A percentile compares a stretch with the other conserved stretches of the same genome.
Conservation (phyloP, 2,797 vertebrate genomes). For the Podarcis lilfordi region DNA sequence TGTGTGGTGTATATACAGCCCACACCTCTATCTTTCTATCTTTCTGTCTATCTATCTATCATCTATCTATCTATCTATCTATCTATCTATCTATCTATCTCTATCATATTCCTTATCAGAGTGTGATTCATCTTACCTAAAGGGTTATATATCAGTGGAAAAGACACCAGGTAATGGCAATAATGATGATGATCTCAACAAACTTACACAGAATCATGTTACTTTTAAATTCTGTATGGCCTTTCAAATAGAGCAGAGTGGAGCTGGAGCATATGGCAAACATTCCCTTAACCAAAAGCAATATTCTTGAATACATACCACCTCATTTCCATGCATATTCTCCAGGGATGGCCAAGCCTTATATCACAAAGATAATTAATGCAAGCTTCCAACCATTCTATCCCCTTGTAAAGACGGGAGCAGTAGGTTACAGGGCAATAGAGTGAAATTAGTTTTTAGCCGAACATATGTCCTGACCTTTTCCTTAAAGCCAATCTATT, state of each 20-base stretch:
- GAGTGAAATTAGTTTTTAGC: slow-evolving; percentile 90
- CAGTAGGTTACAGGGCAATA: slow-evolving; percentile 83
- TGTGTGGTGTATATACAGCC: too few relatives aligned
- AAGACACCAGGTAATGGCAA: slow-evolving; percentile 24
- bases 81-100: too few relatives aligned
- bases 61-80: too few relatives aligned
- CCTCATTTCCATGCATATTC: slow-evolving; percentile 75
- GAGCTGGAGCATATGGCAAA: slow-evolving; percentile 48
- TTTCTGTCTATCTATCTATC: too few relatives aligned
- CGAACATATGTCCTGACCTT: slow-evolving; percentile 98
- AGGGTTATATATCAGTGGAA: slow-evolving; percentile 48
- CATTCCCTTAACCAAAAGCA: slow-evolving; percentile 53
- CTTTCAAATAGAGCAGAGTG: slow-evolving; percentile 28
- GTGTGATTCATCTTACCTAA: slow-evolving; percentile 50
- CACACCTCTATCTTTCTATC: too few relatives aligned
- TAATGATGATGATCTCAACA: too few relatives aligned
- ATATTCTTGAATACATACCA: slow-evolving; percentile 49
- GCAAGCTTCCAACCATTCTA: slow-evolving; percentile 76
- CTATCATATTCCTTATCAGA: slow-evolving; percentile 59
- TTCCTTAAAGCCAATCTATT: slow-evolving; percentile 90
- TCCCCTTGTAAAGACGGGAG: slow-evolving; percentile 74
- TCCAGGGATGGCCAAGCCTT: slow-evolving; percentile 65
- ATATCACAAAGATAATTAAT: slow-evolving; percentile 79
- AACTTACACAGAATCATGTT: background rate
- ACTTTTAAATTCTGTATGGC: background rate